phyloP scores from a whole-genome alignment of 2,888 invertebrate species.

The Prenolepis imparis region DNA sequence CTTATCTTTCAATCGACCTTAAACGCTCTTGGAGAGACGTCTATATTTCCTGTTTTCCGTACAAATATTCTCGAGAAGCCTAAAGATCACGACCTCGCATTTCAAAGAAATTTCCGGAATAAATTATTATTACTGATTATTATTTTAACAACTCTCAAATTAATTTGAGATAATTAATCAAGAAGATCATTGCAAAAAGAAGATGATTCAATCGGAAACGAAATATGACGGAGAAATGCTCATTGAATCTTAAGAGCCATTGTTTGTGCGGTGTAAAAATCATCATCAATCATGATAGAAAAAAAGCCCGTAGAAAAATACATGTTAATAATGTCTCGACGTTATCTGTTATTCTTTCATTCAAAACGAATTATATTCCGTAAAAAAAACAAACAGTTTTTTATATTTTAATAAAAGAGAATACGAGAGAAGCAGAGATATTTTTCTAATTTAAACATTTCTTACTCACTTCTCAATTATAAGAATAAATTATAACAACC shows the following conservation, averaged over 20 bases:
- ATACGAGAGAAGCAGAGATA: not conserved
- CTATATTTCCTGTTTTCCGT: not conserved
- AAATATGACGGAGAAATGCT: not conserved
- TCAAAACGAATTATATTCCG: not conserved
- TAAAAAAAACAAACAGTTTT: not conserved
- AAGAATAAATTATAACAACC: not conserved
- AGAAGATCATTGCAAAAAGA: not conserved
- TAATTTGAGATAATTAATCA: not conserved
- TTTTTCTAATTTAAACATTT: not conserved
- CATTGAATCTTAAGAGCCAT: not conserved
- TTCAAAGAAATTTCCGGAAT: not conserved
- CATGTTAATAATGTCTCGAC: not conserved
- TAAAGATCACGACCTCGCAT: constrained; percentile 1
- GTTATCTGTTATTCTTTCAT: not conserved
- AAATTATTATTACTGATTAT: not conserved
- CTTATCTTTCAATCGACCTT: not conserved
- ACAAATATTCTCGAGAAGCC: not conserved
- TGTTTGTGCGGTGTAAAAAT: not conserved
- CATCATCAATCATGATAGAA: not conserved
- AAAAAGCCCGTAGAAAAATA: not conserved
- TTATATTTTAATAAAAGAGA: not conserved
- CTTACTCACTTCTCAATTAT: not conserved
- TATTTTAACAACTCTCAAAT: not conserved
- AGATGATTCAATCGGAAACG: not conserved
- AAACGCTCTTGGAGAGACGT: not conserved